A percentile compares a stretch with the other conserved stretches of the same genome.
Evolutionary conservation across 2,888 invertebrate genomes (phyloP).

Genomic region (Brachypalpus laphriformis): DNA sequence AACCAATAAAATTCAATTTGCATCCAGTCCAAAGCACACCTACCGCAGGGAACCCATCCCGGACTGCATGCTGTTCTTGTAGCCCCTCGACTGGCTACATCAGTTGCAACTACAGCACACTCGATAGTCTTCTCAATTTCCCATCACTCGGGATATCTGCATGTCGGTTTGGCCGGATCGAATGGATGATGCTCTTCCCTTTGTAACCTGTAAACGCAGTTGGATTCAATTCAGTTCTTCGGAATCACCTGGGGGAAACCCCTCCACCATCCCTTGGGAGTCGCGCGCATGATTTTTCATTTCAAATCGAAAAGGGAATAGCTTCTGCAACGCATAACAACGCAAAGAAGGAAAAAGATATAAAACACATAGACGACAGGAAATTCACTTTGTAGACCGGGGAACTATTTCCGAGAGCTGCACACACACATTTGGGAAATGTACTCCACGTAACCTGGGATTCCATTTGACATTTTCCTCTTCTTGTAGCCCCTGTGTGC

Average conservation of each 20-base stretch:
- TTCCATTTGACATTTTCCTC: conserved; percentile 37
- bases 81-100: conserved; percentile 6
- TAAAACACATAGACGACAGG: conserved; percentile 27
- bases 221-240: conserved; percentile 52
- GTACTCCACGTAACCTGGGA: conserved; percentile 38
- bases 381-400: conserved; percentile 50
- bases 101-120: neutral
- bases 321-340: conserved; percentile 21
- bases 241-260: conserved; percentile 18
- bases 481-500: too few relatives aligned
- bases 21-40: conserved; percentile 39
- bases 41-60: conserved; percentile 42
- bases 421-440: conserved; percentile 56
- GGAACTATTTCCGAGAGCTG: conserved; percentile 54
- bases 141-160: conserved; percentile 34
- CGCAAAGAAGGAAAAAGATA: conserved; percentile 13
- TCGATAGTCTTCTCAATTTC: conserved; percentile 44
- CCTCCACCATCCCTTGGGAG: neutral
- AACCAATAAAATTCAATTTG: conserved; percentile 69
- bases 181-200: conserved; percentile 27
- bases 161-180: conserved; percentile 34
- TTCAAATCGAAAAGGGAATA: conserved; percentile 20
- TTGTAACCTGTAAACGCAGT: conserved; percentile 30
- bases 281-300: conserved; percentile 41
- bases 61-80: conserved; percentile 33